These are phyloP conservation scores for Rhingia rostrata DNA, from an alignment of 2,888 invertebrate genomes.

Conservation along the genomic window DNA sequence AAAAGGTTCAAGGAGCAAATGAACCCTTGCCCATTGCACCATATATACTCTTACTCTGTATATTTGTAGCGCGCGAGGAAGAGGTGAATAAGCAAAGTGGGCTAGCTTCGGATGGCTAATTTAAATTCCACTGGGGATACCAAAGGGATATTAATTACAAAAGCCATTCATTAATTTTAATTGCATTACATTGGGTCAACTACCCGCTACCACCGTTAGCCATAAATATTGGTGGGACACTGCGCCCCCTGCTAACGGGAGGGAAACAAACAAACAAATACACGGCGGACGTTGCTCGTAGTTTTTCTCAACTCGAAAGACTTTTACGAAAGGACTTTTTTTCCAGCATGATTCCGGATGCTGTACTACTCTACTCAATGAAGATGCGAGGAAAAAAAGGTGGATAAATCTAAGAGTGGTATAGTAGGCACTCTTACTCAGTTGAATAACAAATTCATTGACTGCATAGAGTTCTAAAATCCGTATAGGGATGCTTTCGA, in stretches of 20 bases:
- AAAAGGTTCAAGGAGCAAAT: conserved; percentile 62
- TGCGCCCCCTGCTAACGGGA: conserved; percentile 29
- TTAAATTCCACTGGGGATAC: conserved; percentile 76
- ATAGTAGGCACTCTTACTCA: background rate
- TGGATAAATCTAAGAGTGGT: conserved; percentile 20
- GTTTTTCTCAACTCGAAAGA: conserved; percentile 31
- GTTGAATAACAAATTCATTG: conserved; percentile 40
- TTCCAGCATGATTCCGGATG: conserved; percentile 26
- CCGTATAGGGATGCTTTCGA: background rate
- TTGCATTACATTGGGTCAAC: conserved; percentile 78
- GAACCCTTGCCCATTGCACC: conserved; percentile 49
- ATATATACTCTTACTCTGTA: background rate
- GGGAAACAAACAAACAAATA: conserved; percentile 51
- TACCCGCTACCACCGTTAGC: conserved; percentile 71
- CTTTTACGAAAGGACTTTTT: conserved; percentile 39
- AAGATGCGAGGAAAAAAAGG: conserved; percentile 6
- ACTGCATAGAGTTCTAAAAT: conserved; percentile 11
- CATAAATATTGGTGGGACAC: conserved; percentile 73
- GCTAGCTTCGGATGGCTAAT: conserved; percentile 74
- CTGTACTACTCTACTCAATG: conserved; percentile 29
- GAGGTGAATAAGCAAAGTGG: conserved; percentile 66
- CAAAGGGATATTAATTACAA: conserved; percentile 78
- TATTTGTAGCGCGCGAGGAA: conserved; percentile 33
- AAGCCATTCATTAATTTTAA: conserved; percentile 79
- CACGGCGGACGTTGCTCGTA: conserved; percentile 6